Evolutionary conservation across 30 jellyfish, hydroid and myxozoan genomes (phyloP), one percentile per base, ranked within the genome.

Genomic region (Aurelia coerulea): DNA sequence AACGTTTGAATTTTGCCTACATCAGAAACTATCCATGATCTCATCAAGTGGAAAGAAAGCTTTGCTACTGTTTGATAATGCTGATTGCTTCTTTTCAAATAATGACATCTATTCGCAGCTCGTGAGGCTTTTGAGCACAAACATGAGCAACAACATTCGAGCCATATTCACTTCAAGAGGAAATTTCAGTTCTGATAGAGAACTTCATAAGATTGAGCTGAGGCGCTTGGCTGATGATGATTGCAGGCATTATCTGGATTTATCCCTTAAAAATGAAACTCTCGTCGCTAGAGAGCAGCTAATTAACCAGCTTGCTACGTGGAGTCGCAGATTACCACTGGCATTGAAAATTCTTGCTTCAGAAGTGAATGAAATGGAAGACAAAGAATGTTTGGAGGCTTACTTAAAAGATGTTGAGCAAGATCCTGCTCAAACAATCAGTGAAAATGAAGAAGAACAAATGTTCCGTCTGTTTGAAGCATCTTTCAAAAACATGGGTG

Each of bases 1-100:
- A 6, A 75, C 23, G 0, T 23, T 32, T 10, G 85, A 51, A 3
- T 62, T 12, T 14, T 6, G n/a, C 33, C 85, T 75, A 1, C 50
- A 17, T 23, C 13, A 16, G 66, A 75, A 75, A 13, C 31, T 75
- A 42, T 62, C 58, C 9, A 42, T 0, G 35, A 75, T 75, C 49
- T 51, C 85, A n/a, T 59, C 85, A 10, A 53, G 15, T 8, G 32
- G 70, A 0, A 75, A 53, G 66, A 52, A 31, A 12, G 85, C 85
- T n/a, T 31, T 75, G 60, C 41, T 75, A 19, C 34, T 75, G 1
- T 75, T 75, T 54, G 85, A 75, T 54, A 75, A 75, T 54, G 85
- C 85, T 18, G 85, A 75, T 75, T 51, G 34, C 51, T 31, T 75
- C 60, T 23, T 54, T 31, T 46, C 85, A 75, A 42, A 1, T 23